Evolutionary conservation across 1,140 invertebrate genomes (phyloP), one percentile per base, ranked within the genome.

Genomic region (Magallana angulata): DNA sequence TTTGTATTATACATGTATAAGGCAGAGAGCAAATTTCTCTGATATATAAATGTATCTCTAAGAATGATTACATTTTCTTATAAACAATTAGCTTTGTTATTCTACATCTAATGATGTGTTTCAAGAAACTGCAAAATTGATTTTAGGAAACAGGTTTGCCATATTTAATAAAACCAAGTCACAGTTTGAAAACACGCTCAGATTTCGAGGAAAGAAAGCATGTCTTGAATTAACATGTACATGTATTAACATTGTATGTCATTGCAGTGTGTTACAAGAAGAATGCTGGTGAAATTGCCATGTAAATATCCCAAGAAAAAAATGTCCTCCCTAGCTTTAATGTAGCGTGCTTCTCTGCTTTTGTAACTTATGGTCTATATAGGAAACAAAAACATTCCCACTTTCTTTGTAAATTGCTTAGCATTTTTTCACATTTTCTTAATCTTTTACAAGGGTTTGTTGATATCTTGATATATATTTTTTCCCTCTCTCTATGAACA

Each of bases 351-450:
- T 76, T 30, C 24, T 8, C 24, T 9, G 68, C 68, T 76, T 76
- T 76, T 30, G 68, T 76, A 76, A 76, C 24, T 36, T 76, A 76
- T 76, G 68, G 68, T 76, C 68, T 76, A 76, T 30, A 76, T 30
- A 30, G 24, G 68, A 76, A 30, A 76, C 68, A 76, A 76, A 76
- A 36, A 76, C 68, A 76, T 76, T 76, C 68, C 68, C 68, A 76
- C 24, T 30, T 76, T 76, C 68, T 76, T 48, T 76, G 60, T 62
- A 62, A 62, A 62, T 62, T 62, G 68, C 68, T 76, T 76, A 30
- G 24, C 24, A 76, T 76, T 76, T 48, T 24, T 76, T 76, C 8
- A 62, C 36, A 30, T 76, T 76, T 76, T 76, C 68, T 76, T 76
- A 76, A 76, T 18, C 18, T 76, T 24, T 76, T 30, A 18, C 9